Conservation (phyloP, 2,888 invertebrate genomes). For the Nemurella pictetii region DNA sequence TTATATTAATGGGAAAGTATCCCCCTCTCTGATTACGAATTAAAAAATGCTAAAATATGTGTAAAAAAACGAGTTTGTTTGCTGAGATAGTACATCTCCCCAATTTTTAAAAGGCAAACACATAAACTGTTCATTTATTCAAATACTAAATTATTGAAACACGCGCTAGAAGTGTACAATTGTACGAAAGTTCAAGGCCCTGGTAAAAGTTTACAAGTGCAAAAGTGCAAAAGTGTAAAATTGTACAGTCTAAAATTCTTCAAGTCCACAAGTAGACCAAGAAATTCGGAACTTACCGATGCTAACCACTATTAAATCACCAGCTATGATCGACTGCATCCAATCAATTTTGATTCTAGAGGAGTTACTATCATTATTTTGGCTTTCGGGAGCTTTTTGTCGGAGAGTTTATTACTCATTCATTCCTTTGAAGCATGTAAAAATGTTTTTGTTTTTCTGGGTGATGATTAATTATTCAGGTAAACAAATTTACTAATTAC, state of each 20-base stretch:
- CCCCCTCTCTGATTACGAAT: too few species aligned
- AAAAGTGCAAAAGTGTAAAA: too few species aligned
- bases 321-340: neutral
- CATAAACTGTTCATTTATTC: neutral
- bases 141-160: neutral
- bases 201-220: too few species aligned
- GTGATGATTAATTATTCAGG: conserved; percentile 2
- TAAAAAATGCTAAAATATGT: too few species aligned
- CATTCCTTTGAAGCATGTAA: neutral
- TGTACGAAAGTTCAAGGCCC: too few species aligned
- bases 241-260: too few species aligned
- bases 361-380: neutral
- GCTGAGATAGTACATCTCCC: too few species aligned
- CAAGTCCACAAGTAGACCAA: neutral
- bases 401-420: neutral
- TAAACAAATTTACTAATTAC: conserved; percentile 20
- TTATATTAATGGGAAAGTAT: too few species aligned
- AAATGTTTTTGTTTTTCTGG: neutral
- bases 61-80: too few species aligned
- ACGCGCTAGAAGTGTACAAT: neutral
- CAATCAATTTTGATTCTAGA: neutral
- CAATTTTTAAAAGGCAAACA: neutral
- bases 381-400: neutral
- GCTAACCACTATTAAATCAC: neutral
- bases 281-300: too few species aligned